These are phyloP conservation scores for Muraenolepis orangiensis DNA, from an alignment of 2,797 vertebrate species.

Conservation along the genomic window DNA sequence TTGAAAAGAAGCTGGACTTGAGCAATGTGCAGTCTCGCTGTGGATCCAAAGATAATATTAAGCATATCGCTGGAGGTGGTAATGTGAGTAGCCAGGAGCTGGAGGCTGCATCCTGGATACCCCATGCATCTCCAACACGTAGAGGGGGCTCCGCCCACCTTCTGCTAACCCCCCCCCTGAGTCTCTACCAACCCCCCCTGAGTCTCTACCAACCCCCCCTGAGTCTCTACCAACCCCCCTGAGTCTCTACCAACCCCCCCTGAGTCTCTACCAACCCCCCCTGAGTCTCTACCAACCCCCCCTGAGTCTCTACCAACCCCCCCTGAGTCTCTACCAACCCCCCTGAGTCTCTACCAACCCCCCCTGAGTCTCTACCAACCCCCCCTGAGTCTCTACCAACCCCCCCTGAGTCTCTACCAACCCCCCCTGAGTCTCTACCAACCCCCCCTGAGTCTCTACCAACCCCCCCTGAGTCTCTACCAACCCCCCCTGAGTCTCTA, in stretches of 20 bases:
- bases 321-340: too few species aligned
- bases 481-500: slow-evolving; percentile 23
- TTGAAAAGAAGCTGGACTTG: slow-evolving; percentile 76
- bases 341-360: background rate
- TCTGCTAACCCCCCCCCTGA: slow-evolving; percentile 37
- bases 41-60: slow-evolving; percentile 97
- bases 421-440: too few species aligned
- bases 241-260: background rate
- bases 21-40: slow-evolving; percentile 78
- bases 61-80: slow-evolving; percentile 83
- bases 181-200: slow-evolving; percentile 9
- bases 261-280: slow-evolving; percentile 7
- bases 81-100: slow-evolving; percentile 68
- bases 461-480: too few species aligned
- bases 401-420: too few species aligned
- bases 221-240: slow-evolving; percentile 40
- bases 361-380: too few species aligned
- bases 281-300: slow-evolving; percentile 15
- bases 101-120: background rate
- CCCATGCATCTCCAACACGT: slow-evolving; percentile 18
- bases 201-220: background rate
- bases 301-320: too few species aligned
- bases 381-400: slow-evolving; percentile 4
- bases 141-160: slow-evolving; percentile 16
- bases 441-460: slow-evolving; percentile 20